phyloP scores from a whole-genome alignment of 2,888 invertebrate species.

The Leptinotarsa haldemani region DNA sequence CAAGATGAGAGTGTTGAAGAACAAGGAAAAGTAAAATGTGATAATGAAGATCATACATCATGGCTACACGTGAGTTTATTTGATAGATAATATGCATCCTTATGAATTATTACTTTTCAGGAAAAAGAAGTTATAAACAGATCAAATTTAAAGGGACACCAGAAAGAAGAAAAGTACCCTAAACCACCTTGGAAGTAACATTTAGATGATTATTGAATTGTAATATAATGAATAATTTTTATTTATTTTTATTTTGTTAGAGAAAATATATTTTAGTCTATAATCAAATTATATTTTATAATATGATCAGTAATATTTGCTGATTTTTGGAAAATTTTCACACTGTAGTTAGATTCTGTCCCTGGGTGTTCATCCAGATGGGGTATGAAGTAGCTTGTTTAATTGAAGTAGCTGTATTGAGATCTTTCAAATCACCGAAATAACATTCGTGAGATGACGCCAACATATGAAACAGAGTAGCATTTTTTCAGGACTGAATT shows the following conservation, averaged over 20 bases:
- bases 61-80: conserved; percentile 48
- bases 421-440: too few species aligned
- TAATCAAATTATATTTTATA: too few species aligned
- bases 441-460: too few species aligned
- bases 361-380: too few species aligned
- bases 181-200: conserved; percentile 56
- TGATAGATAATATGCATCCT: conserved; percentile 7
- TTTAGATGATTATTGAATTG: conserved; percentile 10
- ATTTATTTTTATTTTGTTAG: conserved; percentile 7
- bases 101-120: conserved; percentile 28
- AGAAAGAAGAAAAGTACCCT: conserved; percentile 44
- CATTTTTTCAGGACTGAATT: neutral
- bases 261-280: too few species aligned
- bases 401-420: too few species aligned
- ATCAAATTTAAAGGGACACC: conserved; percentile 22
- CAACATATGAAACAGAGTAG: too few species aligned
- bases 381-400: too few species aligned
- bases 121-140: conserved; percentile 36
- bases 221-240: neutral
- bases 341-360: too few species aligned
- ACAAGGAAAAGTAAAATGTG: conserved; percentile 30
- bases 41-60: conserved; percentile 28
- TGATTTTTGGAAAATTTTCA: too few species aligned
- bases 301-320: too few species aligned
- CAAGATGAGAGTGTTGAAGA: conserved; percentile 39